Conservation (phyloP, 1,140 invertebrate species). For the Drosophila elegans region DNA sequence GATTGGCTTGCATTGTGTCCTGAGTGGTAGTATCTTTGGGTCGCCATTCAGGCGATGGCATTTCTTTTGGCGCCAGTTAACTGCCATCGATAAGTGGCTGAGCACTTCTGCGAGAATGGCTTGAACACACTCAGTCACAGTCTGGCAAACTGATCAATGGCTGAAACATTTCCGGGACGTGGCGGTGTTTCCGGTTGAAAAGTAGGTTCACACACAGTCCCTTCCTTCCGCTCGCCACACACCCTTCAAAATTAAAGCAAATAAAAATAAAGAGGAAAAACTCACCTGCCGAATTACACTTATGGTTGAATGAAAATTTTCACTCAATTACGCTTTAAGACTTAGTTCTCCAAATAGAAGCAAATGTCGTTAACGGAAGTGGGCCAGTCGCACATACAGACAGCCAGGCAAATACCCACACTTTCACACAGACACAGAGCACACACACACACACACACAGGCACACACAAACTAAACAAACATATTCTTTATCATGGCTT, state of each 20-base stretch:
- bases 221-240: constrained; percentile 37
- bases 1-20: constrained; percentile 4
- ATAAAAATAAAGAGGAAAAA: background rate
- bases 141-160: constrained; percentile 65
- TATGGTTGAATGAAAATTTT: constrained; percentile 80
- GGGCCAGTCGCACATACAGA: constrained; percentile 41
- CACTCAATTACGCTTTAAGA: constrained; percentile 83
- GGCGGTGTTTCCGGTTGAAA: constrained; percentile 54
- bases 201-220: constrained; percentile 67
- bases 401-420: constrained; percentile 6
- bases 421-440: constrained; percentile 18
- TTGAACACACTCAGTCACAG: constrained; percentile 4
- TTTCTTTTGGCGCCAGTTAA: constrained; percentile 33
- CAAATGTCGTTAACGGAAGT: constrained; percentile 70
- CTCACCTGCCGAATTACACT: constrained; percentile 32
- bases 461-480: constrained; percentile 13
- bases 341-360: constrained; percentile 79
- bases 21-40: constrained; percentile 11
- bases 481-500: constrained; percentile 43
- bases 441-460: constrained; percentile 2
- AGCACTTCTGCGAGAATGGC: constrained; percentile 18
- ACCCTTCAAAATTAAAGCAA: constrained; percentile 1
- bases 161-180: constrained; percentile 71
- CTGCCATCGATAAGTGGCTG: constrained; percentile 46
- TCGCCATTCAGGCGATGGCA: constrained; percentile 7